Percentiles rank a stretch among this genome's conserved stretches.
phyloP scores from a whole-genome alignment of 2,888 invertebrate species.

The Agrotis ipsilon region DNA sequence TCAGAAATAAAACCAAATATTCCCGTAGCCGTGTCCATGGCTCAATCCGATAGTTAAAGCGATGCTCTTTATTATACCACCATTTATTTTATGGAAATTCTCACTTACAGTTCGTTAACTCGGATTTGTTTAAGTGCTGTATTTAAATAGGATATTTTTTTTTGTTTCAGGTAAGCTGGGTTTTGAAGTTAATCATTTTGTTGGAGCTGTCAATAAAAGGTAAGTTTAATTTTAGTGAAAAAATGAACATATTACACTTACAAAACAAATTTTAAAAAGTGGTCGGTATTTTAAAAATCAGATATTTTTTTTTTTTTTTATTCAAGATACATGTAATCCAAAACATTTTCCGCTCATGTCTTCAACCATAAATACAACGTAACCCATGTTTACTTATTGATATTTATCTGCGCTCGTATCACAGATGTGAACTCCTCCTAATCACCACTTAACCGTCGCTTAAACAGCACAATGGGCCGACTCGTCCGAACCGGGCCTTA shows the following conservation, averaged over 20 bases:
- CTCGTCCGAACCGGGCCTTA: constrained; percentile 68
- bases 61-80: constrained; percentile 72
- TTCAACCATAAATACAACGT: constrained; percentile 32
- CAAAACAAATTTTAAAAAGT: not conserved
- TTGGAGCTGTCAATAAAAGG: constrained; percentile 64
- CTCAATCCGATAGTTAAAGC: constrained; percentile 73
- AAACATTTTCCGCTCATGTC: constrained; percentile 21
- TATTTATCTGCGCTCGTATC: constrained; percentile 56
- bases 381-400: constrained; percentile 58
- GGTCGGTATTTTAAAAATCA: not conserved
- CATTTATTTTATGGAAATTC: constrained; percentile 81
- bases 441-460: constrained; percentile 76
- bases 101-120: constrained; percentile 78
- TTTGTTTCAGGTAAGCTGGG: constrained; percentile 62
- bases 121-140: constrained; percentile 51
- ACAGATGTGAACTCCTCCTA: constrained; percentile 63
- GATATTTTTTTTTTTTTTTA: not conserved
- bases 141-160: constrained; percentile 59
- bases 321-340: constrained; percentile 8
- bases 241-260: no score
- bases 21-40: constrained; percentile 72
- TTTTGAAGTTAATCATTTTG: constrained; percentile 20
- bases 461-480: constrained; percentile 76
- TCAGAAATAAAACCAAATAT: constrained; percentile 77
- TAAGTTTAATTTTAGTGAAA: constrained; percentile 63